Evolutionary conservation across 2,888 invertebrate genomes (phyloP).

Genomic region (Prostheceraeus crozeri): DNA sequence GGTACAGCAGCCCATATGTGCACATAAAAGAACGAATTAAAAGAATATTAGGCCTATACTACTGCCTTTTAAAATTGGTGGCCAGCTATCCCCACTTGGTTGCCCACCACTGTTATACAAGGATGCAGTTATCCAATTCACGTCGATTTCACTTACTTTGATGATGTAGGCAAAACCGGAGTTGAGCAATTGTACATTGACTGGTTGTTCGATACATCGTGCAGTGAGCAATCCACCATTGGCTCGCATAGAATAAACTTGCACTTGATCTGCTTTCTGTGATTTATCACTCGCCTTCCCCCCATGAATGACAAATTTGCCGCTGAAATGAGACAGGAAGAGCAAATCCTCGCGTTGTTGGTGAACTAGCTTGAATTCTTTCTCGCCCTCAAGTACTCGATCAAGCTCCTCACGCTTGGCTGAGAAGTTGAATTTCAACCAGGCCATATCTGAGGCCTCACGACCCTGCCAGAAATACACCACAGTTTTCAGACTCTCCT

Average conservation of each 20-base stretch:
- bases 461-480: constrained; percentile 99
- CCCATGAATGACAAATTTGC: constrained; percentile 81
- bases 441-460: constrained; percentile 96
- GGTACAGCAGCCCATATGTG: too few relatives aligned
- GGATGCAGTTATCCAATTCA: too few relatives aligned
- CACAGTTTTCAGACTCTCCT: constrained; percentile 72
- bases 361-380: constrained; percentile 31
- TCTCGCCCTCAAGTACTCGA: constrained; percentile 29
- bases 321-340: constrained; percentile 92
- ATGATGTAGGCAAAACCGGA: constrained; percentile 25
- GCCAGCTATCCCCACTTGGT: too few relatives aligned
- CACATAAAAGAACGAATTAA: too few relatives aligned
- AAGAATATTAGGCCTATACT: too few relatives aligned
- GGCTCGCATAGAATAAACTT: constrained; percentile 86
- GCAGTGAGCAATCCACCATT: constrained; percentile 91
- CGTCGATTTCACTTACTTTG: too few relatives aligned
- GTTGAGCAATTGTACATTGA: neutral
- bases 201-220: constrained; percentile 67
- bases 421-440: constrained; percentile 72
- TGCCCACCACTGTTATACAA: too few relatives aligned
- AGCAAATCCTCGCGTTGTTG: constrained; percentile 51
- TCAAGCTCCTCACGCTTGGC: constrained; percentile 29
- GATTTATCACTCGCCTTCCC: constrained; percentile 58
- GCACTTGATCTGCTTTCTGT: constrained; percentile 55
- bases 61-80: too few relatives aligned